phyloP scores from a whole-genome alignment of 2,113 vertebrate genomes.

The Apteryx mantelli region DNA sequence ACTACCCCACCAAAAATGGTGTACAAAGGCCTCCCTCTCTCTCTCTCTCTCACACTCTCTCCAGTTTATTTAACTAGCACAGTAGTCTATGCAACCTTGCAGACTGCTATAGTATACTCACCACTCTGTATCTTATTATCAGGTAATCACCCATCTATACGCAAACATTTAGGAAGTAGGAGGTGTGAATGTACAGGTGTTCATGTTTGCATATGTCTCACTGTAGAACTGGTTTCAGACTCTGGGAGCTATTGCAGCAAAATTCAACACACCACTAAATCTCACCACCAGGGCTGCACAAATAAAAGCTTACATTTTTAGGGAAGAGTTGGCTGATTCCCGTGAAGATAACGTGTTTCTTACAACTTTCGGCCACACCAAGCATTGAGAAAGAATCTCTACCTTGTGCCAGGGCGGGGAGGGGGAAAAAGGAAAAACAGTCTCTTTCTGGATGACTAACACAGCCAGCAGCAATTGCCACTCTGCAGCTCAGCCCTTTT shows the following conservation, averaged over 20 bases:
- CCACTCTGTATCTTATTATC: rapidly evolving
- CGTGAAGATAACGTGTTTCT: not conserved
- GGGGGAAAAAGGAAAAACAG: slow-evolving; percentile 29
- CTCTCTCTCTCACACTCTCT: not conserved
- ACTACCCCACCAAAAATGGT: rapidly evolving
- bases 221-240: not conserved
- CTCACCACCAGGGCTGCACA: not conserved
- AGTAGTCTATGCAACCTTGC: rapidly evolving
- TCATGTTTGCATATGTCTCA: not conserved
- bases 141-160: rapidly evolving
- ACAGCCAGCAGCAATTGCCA: not conserved
- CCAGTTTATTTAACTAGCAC: rapidly evolving
- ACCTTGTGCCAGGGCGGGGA: slow-evolving; percentile 3
- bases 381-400: not conserved
- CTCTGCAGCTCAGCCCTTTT: not conserved
- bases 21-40: not conserved
- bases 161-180: rapidly evolving
- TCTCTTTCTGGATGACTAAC: slow-evolving; percentile 60
- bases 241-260: not conserved
- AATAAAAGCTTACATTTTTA: not conserved
- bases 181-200: not conserved
- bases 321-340: not conserved
- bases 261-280: not conserved
- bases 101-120: not conserved
- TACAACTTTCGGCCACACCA: not conserved